Evolutionary conservation across 2,888 invertebrate genomes (phyloP), one percentile per base, ranked within the genome.

Genomic region (Trachelus iudaicus): DNA sequence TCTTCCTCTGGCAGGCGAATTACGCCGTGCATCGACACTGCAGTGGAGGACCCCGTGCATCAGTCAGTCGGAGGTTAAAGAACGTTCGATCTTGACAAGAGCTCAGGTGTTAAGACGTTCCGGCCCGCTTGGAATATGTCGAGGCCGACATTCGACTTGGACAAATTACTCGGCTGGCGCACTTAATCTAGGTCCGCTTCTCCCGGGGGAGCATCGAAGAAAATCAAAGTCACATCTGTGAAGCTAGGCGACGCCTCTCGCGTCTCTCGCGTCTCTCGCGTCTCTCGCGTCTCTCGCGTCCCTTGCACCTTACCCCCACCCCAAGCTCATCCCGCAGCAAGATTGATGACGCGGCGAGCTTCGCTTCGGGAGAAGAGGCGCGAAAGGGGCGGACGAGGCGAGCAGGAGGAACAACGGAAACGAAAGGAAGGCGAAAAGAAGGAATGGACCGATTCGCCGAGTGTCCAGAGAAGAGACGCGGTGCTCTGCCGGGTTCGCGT

Each of bases 191-290:
- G 87, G 80, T 84, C 84, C 82, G 82, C 81, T 81, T 84, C 91
- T 89, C 91, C 79, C 83, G 91, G 90, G 91, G 87, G 86, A 85
- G 77, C 75, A 81, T 83, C 86, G 83, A 86, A 87, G 87, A 89
- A 84, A 90, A 91, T 91, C 91, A 91, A 89, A 90, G 91, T 91
- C 91, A 89, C 91, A 91, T 91, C 91, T 91, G 91, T 89, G 90
- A 89, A 87, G 87, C 85, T 85, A 82, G 85, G 88, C 87, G 85
- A 85, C 84, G 86, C 85, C 84, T 87, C 85, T 85, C 84, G 86
- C 37, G 4, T 4, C 84, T 87, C 85, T 85, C 84, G 86, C 37
- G 15, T 4, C 37, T 4, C 40, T 40, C 6, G 40, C 40, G n/a
- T n/a, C 84, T 87, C 85, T 85, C 84, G 86, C 37, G 4, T 4